Evolutionary conservation across 2,113 vertebrate species (phyloP), one percentile per base, ranked within the genome.

Genomic region (Esox niger): DNA sequence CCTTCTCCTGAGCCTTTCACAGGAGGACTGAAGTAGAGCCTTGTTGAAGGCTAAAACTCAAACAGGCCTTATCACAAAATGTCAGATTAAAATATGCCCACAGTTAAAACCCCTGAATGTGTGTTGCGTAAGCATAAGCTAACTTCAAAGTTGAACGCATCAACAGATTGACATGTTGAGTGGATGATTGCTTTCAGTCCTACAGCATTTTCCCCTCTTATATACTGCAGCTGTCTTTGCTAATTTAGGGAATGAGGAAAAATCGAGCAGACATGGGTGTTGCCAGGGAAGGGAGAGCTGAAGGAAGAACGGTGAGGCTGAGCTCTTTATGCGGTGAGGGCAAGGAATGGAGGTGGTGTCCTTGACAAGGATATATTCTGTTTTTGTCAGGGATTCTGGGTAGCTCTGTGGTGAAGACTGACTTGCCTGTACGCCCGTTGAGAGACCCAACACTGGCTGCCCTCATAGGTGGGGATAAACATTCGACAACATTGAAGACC

Each of bases 111-210:
- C 13, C 17, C 38, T 43, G 38, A 43, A 43, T 15, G 2, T 43
- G 17, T 3, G 70, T 88, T 85, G 72, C 69, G 75, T 83, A 84
- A 84, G 70, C 76, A 55, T 21, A 43, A 49, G 59, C 67, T 76
- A 72, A 71, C 68, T 61, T 76, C 32, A 31, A 72, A 79, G 69
- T 78, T 70, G n/a, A n/a, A n/a, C n/a, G n/a, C n/a, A n/a, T 64
- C 29, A 52, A 38, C 74, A 81, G 75, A 74, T 81, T 76, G 73
- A 72, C 72, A 70, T 7, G 60, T 81, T 86, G 76, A 83, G 64
- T 64, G 43, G 69, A 77, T 80, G 79, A 84, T 87, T 87, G 77
- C 73, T 87, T 85, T 87, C 84, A 79, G 81, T 79, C 77, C 77
- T 70, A 35, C 43, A 3, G 20, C 70, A 60, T 86, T 78, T 76